Evolutionary conservation across 2,113 vertebrate species (phyloP), one percentile per base, ranked within the genome.

Genomic region (Chaetura pelagica): DNA sequence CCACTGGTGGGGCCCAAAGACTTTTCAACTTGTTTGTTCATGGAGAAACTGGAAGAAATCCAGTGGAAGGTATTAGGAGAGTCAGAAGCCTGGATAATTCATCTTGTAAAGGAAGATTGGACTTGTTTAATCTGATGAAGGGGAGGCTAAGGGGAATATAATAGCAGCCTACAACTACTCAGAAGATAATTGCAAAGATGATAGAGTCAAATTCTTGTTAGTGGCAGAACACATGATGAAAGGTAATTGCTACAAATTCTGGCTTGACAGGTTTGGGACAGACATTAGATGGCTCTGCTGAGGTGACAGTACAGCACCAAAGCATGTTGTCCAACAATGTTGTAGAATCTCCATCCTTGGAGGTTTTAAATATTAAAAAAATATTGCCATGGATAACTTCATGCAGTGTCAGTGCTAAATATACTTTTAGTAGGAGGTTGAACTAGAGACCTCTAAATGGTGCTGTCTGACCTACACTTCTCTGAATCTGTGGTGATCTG

Each of bases 321-420:
- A 79, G 22, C 8, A 32, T 1, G 0, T 15, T 51, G 27, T 58
- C n/a, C 59, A 71, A 4, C 1, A 0, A 63, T 9, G 27, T 0
- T 62, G 19, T 20, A 84, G 38, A 42, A 77, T 44, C n/a, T 27
- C 13, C 12, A 7, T 16, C 12, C 46, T 52, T 66, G 2, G 4
- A 55, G 20, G 5, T 83, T 81, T 84, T 63, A 0, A 1, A 3
- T 67, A 63, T 77, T 69, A 58, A 48, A 19, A 19, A 58, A 83
- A 18, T 34, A 54, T 35, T 58, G 30, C 29, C 54, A 85, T 21
- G 15, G 64, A 27, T 35, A 61, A 27, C 54, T 72, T 88, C 40
- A n/a, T 35, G 23, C 12, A 73, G 7, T 44, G 8, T 30, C 87
- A 59, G 17, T 73, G 46, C 54, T 30, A 64, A 80, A 66, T 19